Evolutionary conservation across 2,797 vertebrate species (phyloP).

Genomic region (Cossypha polioptera): DNA sequence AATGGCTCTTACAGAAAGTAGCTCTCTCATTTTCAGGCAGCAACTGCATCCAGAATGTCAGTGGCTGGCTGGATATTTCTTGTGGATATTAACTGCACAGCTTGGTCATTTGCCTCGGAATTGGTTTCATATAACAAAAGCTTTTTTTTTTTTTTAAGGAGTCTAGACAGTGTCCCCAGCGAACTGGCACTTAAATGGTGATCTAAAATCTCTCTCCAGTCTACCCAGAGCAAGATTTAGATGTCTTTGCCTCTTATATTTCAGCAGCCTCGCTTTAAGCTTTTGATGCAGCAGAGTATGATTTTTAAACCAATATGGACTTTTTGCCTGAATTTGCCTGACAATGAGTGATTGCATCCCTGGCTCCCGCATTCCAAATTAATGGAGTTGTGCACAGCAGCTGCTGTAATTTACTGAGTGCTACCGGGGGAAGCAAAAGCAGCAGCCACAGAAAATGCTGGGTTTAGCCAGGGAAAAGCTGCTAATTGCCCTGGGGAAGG

Average conservation of each 20-base stretch:
- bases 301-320: slow-evolving; percentile 2
- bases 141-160: background rate
- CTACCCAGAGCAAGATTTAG: background rate
- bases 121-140: slow-evolving; percentile 51
- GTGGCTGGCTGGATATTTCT: background rate
- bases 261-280: background rate
- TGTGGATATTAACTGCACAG: background rate
- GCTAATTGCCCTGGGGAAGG: background rate
- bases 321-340: slow-evolving; percentile 16
- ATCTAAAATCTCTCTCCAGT: background rate
- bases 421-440: background rate
- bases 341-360: background rate
- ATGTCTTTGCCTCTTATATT: background rate
- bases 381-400: background rate
- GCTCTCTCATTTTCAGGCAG: slow-evolving; percentile 19
- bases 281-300: background rate
- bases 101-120: slow-evolving; percentile 30
- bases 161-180: slow-evolving; percentile 48
- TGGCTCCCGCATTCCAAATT: background rate
- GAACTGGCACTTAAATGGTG: background rate
- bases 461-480: background rate
- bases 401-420: background rate
- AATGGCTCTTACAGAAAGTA: background rate
- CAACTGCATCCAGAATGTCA: background rate
- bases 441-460: background rate